Evolutionary conservation across 2,888 invertebrate species (phyloP).

Genomic region (Chirona hameri): DNA sequence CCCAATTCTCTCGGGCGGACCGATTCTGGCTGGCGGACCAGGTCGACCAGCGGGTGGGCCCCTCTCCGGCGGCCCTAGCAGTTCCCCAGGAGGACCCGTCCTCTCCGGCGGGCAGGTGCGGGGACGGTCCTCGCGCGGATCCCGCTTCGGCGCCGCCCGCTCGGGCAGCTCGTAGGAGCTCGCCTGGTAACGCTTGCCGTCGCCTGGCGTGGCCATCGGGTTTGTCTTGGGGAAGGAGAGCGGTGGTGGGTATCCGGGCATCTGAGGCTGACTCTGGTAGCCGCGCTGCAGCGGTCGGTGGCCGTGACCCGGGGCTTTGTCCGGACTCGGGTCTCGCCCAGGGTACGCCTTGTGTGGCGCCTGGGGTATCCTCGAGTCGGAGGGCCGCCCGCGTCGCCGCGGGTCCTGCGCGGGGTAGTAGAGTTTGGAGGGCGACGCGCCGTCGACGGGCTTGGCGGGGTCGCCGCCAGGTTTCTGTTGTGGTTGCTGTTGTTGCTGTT

Average conservation of each 20-base stretch:
- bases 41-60: not conserved
- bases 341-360: not conserved
- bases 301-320: not conserved
- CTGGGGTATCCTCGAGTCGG: not conserved
- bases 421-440: not conserved
- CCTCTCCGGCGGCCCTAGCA: not conserved
- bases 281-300: not conserved
- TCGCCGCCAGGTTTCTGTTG: not conserved
- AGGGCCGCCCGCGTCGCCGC: not conserved
- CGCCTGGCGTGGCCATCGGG: constrained; percentile 3
- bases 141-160: not conserved
- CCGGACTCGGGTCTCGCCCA: not conserved
- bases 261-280: not conserved
- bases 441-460: not conserved
- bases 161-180: constrained; percentile 14
- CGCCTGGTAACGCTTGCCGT: constrained; percentile 4
- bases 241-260: not conserved
- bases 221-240: not conserved
- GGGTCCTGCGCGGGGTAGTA: not conserved
- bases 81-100: not conserved
- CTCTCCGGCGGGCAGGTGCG: constrained; percentile 8
- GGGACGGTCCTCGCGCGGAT: constrained; percentile 12
- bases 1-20: not conserved
- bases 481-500: too few relatives aligned
- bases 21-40: not conserved